phyloP scores from a whole-genome alignment of 2,888 invertebrate genomes.

The Orthosia gothica region DNA sequence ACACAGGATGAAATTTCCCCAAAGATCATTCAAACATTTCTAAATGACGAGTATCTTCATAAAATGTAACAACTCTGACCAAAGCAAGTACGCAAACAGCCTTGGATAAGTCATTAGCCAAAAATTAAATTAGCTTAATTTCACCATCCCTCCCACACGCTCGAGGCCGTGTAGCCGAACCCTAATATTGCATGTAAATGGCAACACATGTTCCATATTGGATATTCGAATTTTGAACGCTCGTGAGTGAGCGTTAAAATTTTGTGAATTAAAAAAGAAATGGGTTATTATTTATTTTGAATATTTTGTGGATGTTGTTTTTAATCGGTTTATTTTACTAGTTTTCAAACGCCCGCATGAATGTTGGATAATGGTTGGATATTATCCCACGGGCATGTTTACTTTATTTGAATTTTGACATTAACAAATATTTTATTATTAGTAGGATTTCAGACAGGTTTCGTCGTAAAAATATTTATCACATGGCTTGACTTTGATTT shows the following conservation, averaged over 20 bases:
- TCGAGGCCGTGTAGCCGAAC: constrained; percentile 53
- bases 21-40: background rate
- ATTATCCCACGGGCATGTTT: no score
- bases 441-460: background rate
- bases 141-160: constrained; percentile 44
- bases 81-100: constrained; percentile 20
- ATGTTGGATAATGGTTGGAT: no score
- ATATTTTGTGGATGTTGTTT: background rate
- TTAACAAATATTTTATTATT: no score
- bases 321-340: background rate
- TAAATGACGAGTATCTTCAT: constrained; percentile 27
- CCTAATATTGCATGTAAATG: constrained; percentile 67
- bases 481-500: background rate
- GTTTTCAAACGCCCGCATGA: no score
- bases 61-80: constrained; percentile 45
- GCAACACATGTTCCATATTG: constrained; percentile 51
- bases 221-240: constrained; percentile 50
- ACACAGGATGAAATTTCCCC: background rate
- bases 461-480: background rate
- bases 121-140: constrained; percentile 70
- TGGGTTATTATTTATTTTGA: background rate
- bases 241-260: constrained; percentile 35
- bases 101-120: constrained; percentile 64
- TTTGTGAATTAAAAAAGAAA: constrained; percentile 9
- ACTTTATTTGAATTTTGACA: no score